Base-by-base conservation (phyloP, 2,113 vertebrate species). In the Quiscalus mexicanus region DNA sequence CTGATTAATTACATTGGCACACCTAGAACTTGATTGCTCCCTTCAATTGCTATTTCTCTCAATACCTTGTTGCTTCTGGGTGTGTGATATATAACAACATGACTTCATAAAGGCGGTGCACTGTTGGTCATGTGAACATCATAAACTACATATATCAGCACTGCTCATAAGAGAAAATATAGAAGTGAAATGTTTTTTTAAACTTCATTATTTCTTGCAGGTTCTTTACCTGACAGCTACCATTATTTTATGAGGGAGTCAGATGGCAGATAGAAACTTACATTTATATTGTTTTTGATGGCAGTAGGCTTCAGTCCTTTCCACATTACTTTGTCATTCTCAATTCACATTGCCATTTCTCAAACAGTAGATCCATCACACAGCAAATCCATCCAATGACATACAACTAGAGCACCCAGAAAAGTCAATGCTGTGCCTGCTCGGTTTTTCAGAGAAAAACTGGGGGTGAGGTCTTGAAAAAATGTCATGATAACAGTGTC, bases 211-310 rank as follows among this genome's bases (percentile, higher is more conserved):
- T 89, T 95, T 73, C 67, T 82, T 90, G 30, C 31, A 85, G 37
- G 16, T 88, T 83, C 21, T 20, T 39, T 80, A 55, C 75, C 50
- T 95, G 94, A 91, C 94, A 91, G 82, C 25, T 88, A 44, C 67
- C 91, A 85, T 93, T 96, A 85, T 90, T 96, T 95, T 87, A 62
- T 73, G 67, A 76, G 59, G 45, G 23, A 85, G 70, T 62, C 50
- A 35, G 70, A 58, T 65, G 50, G 63, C 59, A 93, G 84, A 90
- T 27, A 93, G 70, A 93, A 88, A 87, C 78, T 77, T 85, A 87
- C 50, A 83, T 94, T 90, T 91, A 55, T 91, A 77, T 91, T 93
- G 93, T 90, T 93, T 96, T 78, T 77, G 82, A 95, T 23, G 33
- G 67, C 70, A 93, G 53, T 62, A 84, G 50, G 35, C 58, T 90